Conservation (phyloP, 2,113 vertebrate species). For the Colinus virginianus region DNA sequence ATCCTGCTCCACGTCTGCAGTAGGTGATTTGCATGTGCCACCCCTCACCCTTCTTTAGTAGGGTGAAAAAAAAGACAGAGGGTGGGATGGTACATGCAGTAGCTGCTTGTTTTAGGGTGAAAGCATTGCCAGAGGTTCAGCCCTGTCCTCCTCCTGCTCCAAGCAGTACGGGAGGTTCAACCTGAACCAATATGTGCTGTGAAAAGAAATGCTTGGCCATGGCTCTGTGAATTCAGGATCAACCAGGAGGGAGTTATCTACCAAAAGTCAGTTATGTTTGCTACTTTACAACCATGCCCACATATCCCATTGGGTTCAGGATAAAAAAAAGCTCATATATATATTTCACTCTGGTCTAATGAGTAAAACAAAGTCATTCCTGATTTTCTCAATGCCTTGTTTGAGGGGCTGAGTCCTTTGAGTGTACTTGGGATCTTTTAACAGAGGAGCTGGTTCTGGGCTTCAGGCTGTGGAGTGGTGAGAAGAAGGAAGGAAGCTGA, state of each 20-base stretch:
- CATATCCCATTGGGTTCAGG: not conserved
- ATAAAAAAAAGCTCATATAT: not conserved
- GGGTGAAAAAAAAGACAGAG: not conserved
- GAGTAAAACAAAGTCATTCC: not conserved
- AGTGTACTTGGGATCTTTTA: not conserved
- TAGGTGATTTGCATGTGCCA: not conserved
- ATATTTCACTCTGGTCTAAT: not conserved
- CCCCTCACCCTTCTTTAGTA: not conserved
- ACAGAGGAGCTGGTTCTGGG: not conserved
- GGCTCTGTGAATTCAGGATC: not conserved
- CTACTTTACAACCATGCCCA: not conserved
- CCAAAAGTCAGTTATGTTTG: not conserved
- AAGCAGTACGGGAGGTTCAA: not conserved
- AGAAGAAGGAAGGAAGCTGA: not conserved
- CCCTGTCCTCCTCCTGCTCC: not conserved
- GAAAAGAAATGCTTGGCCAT: not conserved
- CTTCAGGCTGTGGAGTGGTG: not conserved
- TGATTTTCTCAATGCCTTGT: slow-evolving; percentile 13
- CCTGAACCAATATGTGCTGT: not conserved
- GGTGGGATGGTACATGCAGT: not conserved
- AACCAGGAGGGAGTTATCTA: not conserved
- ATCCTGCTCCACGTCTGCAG: not conserved
- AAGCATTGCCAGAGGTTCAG: not conserved
- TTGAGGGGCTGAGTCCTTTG: not conserved
- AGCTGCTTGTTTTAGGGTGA: not conserved